These are phyloP conservation scores for Hydrochoerus hydrochaeris DNA, from an alignment of 2,113 vertebrate genomes.

Conservation along the genomic window DNA sequence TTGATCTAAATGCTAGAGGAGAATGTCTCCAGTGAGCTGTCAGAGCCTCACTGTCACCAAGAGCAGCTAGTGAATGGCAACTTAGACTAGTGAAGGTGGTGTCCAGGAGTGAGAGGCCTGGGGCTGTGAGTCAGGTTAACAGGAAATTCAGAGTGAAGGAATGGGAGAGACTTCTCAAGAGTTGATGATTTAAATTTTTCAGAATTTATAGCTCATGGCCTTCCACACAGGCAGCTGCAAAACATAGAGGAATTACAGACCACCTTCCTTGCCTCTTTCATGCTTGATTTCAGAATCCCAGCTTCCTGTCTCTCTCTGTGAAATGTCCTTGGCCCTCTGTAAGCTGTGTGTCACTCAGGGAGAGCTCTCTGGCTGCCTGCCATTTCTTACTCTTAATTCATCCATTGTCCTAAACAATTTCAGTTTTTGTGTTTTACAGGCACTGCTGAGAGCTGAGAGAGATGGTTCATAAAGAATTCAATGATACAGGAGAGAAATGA, in stretches of 20 bases:
- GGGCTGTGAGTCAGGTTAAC: background rate
- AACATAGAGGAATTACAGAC: background rate
- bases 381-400: conserved; percentile 26
- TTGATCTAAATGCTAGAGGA: background rate
- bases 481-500: background rate
- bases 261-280: background rate
- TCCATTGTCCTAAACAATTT: conserved; percentile 36
- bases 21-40: background rate
- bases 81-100: background rate
- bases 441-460: conserved; percentile 24
- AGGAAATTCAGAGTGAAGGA: background rate
- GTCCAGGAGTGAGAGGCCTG: background rate
- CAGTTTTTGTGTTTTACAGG: conserved; percentile 31
- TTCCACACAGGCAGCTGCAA: background rate
- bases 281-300: conserved; percentile 38
- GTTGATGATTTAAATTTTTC: background rate
- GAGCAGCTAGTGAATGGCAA: background rate
- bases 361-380: conserved; percentile 17
- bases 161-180: background rate
- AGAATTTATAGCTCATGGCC: background rate
- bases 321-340: background rate
- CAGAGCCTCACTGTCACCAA: background rate
- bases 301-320: background rate
- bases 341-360: background rate
- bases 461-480: background rate